Evolutionary conservation across 2,113 vertebrate genomes (phyloP), one percentile per base, ranked within the genome.

Genomic region (Tupaia tana): DNA sequence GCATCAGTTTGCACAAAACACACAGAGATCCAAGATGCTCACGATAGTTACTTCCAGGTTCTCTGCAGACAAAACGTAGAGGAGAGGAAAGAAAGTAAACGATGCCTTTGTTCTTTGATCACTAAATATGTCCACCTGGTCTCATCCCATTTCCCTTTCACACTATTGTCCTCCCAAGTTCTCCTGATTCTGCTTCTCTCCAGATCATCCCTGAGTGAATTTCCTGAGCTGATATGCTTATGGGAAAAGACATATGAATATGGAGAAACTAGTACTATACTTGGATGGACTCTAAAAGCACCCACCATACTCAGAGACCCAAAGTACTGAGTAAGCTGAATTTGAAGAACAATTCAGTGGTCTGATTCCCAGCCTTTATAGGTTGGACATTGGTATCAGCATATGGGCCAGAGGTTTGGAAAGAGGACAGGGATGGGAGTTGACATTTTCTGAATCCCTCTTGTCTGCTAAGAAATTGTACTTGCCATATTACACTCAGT

Each of bases 1-100:
- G 25, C 70, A 85, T 81, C 67, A 31, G 66, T 25, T 84, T 89
- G 73, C 63, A 11, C 79, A 90, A 96, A 94, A 94, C 71, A 94
- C 94, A 67, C 0, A 0, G 85, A 96, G 70, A 86, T 92, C 77
- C 80, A 94, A 91, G 82, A 95, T 73, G 63, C 77, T 92, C 34
- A 85, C 20, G 3, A 34, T 14, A 70, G 74, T 87, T 56, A 92
- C 58, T 18, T 77, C 88, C 69, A 91, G 69, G 80, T 81, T 71
- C 8, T 79, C 29, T 58, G 16, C 1, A 66, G 56, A n/a, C 19
- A 58, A 73, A 58, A 19, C 56, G 54, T 10, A 16, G 9, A n/a
- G 43, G 69, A 31, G 22, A 70, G 12, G n/a, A 90, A 88, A 91
- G 54, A 94, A 80, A 58, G 27, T 43, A 69, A 96, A 73, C 81